Conservation (phyloP, 2,888 invertebrate species). For the Panopea generosa region DNA sequence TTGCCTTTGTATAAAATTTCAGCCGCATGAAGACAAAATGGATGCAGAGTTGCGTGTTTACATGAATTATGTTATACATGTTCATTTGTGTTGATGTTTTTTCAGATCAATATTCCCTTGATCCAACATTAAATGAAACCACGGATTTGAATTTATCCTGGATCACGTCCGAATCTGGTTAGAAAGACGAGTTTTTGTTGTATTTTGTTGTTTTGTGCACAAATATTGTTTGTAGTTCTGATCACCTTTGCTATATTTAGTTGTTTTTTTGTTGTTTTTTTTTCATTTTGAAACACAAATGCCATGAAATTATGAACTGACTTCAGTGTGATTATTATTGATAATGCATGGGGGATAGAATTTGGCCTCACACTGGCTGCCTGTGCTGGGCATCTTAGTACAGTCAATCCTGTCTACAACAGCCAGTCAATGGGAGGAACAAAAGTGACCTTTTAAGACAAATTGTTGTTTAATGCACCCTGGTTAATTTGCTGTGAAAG, state of each 20-base stretch:
- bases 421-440: too few species aligned
- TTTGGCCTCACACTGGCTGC: too few species aligned
- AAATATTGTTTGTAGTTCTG: background rate
- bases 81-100: conserved; percentile 4
- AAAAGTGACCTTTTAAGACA: too few species aligned
- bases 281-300: too few species aligned
- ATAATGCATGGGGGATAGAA: too few species aligned
- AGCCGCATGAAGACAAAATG: background rate
- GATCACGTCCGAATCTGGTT: conserved; percentile 60
- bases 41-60: background rate
- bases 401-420: too few species aligned
- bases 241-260: background rate
- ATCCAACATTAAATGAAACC: conserved; percentile 61
- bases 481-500: too few species aligned
- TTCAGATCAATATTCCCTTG: conserved; percentile 60
- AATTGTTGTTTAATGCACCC: too few species aligned
- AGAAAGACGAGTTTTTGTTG: conserved; percentile 14
- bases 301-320: too few species aligned
- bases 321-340: too few species aligned
- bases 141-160: conserved; percentile 62
- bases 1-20: background rate
- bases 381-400: too few species aligned
- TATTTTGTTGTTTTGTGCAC: conserved; percentile 6
- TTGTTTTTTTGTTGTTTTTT: background rate
- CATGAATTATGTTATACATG: background rate